Percentiles rank a stretch among this genome's conserved stretches.
These are phyloP conservation scores for Charina bottae DNA, from an alignment of 2,113 vertebrate genomes.

Conservation along the genomic window DNA sequence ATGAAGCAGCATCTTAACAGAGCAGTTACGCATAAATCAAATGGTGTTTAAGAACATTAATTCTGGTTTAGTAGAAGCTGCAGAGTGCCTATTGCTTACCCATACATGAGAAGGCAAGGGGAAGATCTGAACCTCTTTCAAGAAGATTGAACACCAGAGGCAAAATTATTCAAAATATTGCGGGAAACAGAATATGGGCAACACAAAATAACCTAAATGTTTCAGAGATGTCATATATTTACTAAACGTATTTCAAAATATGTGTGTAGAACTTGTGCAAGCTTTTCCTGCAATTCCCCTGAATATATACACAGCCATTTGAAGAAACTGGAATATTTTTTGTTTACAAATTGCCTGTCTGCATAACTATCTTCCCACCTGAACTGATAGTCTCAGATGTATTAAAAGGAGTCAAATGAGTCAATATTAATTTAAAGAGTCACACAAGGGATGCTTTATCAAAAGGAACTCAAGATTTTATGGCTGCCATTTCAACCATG, in stretches of 20 bases:
- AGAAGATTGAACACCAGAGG: background rate
- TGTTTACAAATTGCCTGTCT: no score
- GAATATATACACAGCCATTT: no score
- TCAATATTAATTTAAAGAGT: no score
- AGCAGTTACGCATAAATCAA: slow-evolving; percentile 26
- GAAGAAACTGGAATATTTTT: no score
- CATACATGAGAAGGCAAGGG: background rate
- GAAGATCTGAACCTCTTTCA: background rate
- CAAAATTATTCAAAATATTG: background rate
- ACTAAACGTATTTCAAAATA: background rate
- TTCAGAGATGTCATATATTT: background rate
- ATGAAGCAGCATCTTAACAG: slow-evolving; percentile 14
- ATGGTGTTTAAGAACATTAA: background rate
- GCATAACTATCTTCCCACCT: no score
- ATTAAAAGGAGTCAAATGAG: no score
- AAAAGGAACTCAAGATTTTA: no score
- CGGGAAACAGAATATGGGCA: background rate
- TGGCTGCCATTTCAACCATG: no score
- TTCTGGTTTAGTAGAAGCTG: slow-evolving; percentile 1
- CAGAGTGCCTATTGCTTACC: background rate
- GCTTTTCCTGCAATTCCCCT: background rate
- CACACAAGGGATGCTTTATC: no score
- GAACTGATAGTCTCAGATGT: no score
- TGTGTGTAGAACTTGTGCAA: background rate
- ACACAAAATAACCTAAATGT: background rate